Evolutionary conservation across 2,888 invertebrate genomes (phyloP), one percentile per base, ranked within the genome.

Genomic region (Cerastoderma edule): DNA sequence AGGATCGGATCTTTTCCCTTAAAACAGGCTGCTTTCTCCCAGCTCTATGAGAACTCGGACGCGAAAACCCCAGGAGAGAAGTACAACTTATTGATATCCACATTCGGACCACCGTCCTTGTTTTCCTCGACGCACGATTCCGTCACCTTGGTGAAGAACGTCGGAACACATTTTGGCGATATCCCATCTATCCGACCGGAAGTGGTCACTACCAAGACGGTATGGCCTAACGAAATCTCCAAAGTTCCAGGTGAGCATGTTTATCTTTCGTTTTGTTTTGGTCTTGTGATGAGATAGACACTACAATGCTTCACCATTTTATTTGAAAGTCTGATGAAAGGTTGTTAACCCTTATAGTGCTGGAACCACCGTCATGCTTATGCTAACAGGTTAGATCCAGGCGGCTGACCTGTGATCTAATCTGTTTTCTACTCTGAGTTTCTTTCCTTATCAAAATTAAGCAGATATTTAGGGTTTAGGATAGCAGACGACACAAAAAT

Each of bases 221-320:
- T 76, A 10, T 85, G 85, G 85, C 85, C 83, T 0, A 85, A 85
- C 56, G 85, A 85, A 57, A 65, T 83, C 6, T 71, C 81, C 0
- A 72, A 66, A 13, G 83, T 83, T 54, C 83, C 83, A 56, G 83
- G 85, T 85, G 54, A 73, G 68, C 64, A 16, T 24, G 13, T 63
- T 63, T 46, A n/a, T n/a, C n/a, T n/a, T n/a, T n/a, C n/a, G n/a
- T n/a, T n/a, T n/a, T n/a, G n/a, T n/a, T n/a, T n/a, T n/a, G n/a
- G n/a, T n/a, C n/a, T n/a, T n/a, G n/a, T n/a, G n/a, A n/a, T n/a
- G n/a, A n/a, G n/a, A n/a, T n/a, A n/a, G n/a, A n/a, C n/a, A n/a
- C n/a, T n/a, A n/a, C n/a, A 32, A 22, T 3, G 28, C 30, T 30
- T 28, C 19, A n/a, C n/a, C n/a, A n/a, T n/a, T n/a, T n/a, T n/a